These are phyloP conservation scores for Biston stratarius DNA, from an alignment of 2,888 invertebrate species.

Conservation along the genomic window DNA sequence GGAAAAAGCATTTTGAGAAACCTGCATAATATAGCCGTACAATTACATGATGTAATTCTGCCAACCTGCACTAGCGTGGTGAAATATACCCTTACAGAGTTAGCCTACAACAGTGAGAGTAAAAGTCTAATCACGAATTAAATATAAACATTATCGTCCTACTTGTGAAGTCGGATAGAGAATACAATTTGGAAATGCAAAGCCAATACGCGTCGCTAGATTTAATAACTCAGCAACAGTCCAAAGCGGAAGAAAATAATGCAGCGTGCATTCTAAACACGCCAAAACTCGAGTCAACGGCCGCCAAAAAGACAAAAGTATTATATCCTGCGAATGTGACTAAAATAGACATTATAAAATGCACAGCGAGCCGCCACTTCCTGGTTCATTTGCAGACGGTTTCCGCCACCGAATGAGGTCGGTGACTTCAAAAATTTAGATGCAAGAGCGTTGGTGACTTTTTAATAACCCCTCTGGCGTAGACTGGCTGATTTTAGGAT, in stretches of 20 bases:
- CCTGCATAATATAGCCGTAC: no score
- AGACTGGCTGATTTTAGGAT: slow-evolving; percentile 44
- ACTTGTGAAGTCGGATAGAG: no score
- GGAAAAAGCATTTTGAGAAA: no score
- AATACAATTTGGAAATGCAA: no score
- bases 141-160: no score
- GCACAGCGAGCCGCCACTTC: slow-evolving; percentile 48
- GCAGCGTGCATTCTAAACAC: slow-evolving; percentile 41
- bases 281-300: slow-evolving; percentile 53
- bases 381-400: slow-evolving; percentile 75
- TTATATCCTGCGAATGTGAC: slow-evolving; percentile 77
- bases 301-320: slow-evolving; percentile 54
- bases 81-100: no score
- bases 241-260: slow-evolving; percentile 41
- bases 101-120: no score
- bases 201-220: not conserved
- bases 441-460: slow-evolving; percentile 69
- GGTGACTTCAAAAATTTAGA: slow-evolving; percentile 68
- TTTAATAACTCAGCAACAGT: slow-evolving; percentile 18
- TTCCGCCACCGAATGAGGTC: slow-evolving; percentile 68
- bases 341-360: slow-evolving; percentile 68
- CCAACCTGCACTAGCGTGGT: no score
- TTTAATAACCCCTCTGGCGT: slow-evolving; percentile 55
- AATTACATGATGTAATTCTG: no score
- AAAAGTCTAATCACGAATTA: no score